Evolutionary conservation across 1,140 invertebrate genomes (phyloP), one percentile per base, ranked within the genome.

Genomic region (Mercenaria mercenaria): DNA sequence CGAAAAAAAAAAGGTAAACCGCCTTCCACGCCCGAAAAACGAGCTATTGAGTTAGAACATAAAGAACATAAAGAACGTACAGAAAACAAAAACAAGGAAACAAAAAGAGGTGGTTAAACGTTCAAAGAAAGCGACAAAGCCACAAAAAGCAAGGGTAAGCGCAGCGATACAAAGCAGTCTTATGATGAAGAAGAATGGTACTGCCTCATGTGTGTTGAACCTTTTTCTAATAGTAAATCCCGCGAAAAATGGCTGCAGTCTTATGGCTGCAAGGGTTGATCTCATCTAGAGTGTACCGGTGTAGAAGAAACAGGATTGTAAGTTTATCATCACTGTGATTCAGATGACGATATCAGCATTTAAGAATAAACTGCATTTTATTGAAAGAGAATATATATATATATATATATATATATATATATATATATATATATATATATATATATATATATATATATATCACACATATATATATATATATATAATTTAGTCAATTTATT

Each of bases 171-270:
- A n/a, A n/a, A n/a, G n/a, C 18, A 76, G 39, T 37, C 32, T 11
- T 76, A 34, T 41, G 32, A 37, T 41, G 72, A 76, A 6, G 72
- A 37, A 39, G 61, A 67, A 37, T 67, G 72, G 72, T 76, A 76
- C 26, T 76, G 72, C 41, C 39, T 76, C 18, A 37, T 76, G 20
- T 76, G 72, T 76, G 72, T 43, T 2, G 72, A 76, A 39, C 32
- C 37, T 18, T 76, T 23, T 43, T 39, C 11, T 18, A 76, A 76
- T 37, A 76, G 41, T 43, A 76, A 76, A 43, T 41, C 72, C 11
- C 39, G 41, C 8, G 72, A 76, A 76, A 76, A 47, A 76, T 76
- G 72, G 41, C 39, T 76, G 2, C 72, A 76, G 72, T 76, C 34
- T 76, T 10, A 3, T 43, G 3, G 6, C 1, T 76, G 72, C 26